phyloP scores from a whole-genome alignment of 2,113 vertebrate genomes.

The Corvus moneduloides region DNA sequence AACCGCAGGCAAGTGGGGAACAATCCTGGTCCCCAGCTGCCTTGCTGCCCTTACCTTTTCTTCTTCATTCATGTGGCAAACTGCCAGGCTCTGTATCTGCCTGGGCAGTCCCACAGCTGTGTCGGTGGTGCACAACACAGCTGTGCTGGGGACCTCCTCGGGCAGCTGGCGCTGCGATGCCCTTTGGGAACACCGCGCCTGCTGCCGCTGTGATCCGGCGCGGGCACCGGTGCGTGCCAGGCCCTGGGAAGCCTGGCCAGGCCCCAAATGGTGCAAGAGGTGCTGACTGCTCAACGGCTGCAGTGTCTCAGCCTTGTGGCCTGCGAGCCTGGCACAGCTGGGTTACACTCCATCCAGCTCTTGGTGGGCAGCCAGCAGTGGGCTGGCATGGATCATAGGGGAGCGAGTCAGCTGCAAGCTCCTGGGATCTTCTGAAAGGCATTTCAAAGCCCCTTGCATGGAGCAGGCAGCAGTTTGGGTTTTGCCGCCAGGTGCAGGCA shows the following conservation, averaged over 20 bases:
- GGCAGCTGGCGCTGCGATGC: not conserved
- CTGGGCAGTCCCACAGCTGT: not conserved
- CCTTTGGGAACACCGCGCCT: accelerated
- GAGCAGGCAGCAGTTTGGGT: not conserved
- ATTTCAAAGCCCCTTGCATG: not conserved
- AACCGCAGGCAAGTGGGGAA: not conserved
- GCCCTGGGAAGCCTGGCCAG: not conserved
- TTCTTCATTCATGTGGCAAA: not conserved
- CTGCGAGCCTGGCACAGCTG: not conserved
- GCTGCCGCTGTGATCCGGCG: accelerated
- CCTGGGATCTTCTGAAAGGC: not conserved
- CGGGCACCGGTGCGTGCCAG: not conserved
- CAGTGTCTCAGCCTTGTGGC: not conserved
- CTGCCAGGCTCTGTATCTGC: not conserved
- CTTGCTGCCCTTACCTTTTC: not conserved
- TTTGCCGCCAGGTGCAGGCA: not conserved
- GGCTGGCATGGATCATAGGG: not conserved
- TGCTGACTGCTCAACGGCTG: not conserved
- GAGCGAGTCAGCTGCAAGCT: not conserved
- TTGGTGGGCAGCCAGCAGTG: not conserved
- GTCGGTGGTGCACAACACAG: not conserved
- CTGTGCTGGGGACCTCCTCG: not conserved
- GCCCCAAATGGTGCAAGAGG: not conserved
- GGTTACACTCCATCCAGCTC: not conserved
- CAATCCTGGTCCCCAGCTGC: not conserved